phyloP scores from a whole-genome alignment of 1,140 invertebrate genomes.

The Eubasilissa regina region DNA sequence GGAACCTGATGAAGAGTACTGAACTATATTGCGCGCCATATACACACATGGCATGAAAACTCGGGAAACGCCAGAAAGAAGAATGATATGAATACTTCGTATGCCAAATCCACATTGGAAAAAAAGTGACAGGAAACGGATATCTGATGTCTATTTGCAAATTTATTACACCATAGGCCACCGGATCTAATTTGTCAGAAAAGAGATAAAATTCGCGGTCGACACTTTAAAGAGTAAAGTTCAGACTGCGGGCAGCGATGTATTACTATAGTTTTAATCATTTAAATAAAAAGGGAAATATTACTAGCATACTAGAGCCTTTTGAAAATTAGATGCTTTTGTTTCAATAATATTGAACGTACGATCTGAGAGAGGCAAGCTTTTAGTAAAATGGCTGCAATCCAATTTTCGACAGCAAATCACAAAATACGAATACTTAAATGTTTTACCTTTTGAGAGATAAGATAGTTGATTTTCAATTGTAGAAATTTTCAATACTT shows the following conservation, averaged over 20 bases:
- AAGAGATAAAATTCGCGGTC: conserved; percentile 37
- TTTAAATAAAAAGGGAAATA: not conserved
- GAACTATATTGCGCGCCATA: no score
- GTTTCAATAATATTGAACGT: not conserved
- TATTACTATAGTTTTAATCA: not conserved
- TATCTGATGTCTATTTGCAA: conserved; percentile 24
- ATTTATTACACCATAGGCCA: conserved; percentile 44
- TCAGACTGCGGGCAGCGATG: not conserved
- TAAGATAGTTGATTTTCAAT: conserved; percentile 7
- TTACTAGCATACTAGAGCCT: not conserved
- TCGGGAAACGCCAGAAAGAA: no score
- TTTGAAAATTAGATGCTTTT: not conserved
- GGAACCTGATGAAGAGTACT: no score
- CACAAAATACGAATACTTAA: not conserved
- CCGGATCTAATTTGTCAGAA: conserved; percentile 48
- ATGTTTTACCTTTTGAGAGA: not conserved
- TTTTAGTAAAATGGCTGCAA: not conserved
- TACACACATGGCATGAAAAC: no score
- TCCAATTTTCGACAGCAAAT: conserved; percentile 16
- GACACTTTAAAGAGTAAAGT: conserved; percentile 28
- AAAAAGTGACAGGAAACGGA: conserved; percentile 9
- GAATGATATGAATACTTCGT: not conserved
- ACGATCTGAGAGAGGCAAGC: not conserved
- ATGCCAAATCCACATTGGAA: not conserved
- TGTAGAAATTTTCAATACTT: conserved; percentile 1